Base-by-base conservation (phyloP, 2,797 vertebrate genomes). In the Chromis chromis region DNA sequence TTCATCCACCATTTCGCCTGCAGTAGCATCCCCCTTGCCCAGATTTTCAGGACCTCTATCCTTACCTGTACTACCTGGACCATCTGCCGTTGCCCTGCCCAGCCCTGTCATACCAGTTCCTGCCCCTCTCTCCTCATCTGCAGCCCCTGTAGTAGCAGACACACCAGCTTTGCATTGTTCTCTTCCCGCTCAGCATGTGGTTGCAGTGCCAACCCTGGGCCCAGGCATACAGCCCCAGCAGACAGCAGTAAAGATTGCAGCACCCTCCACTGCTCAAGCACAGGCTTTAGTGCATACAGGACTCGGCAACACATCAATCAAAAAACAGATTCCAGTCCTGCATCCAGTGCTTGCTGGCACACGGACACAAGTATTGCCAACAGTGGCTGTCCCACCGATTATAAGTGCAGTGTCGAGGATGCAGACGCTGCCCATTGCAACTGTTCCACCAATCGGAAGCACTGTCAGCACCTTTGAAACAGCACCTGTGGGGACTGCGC, bases 391-490 rank as follows among this genome's bases (percentile, higher is more conserved):
- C 31, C 88, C 91, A 36, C 86, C 92, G 17, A 86, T 90, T 60
- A 68, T 86, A 19, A 91, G 76, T 54, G 52, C 81, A 13, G 60
- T 82, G 14, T 89, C 92, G 14, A 90, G 92, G 79, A 89, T 89
- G 61, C 92, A 93, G 78, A 87, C 90, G 12, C 74, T 94, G 49
- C 93, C 93, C 3, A 65, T 94, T 63, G 92, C 94, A 66, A 93
- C 88, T 1, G 93, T 94, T 71, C 90, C 94, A 64, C 96, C 96
- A 10, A 92, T 94, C 7, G 24, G 94, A 83, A 94, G 89, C 82
- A 85, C 91, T 73, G 62, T 90, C 65, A 81, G 80, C 83, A 93
- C 91, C 71, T 87, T 87, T 61, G 91, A 90, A 90, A 66, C 90
- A 53, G 65, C 90, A 61, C 88, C 94, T 61, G 67, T 86, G 39